These are phyloP conservation scores for Chrysolina americana DNA, from an alignment of 2,888 invertebrate genomes.

Conservation along the genomic window DNA sequence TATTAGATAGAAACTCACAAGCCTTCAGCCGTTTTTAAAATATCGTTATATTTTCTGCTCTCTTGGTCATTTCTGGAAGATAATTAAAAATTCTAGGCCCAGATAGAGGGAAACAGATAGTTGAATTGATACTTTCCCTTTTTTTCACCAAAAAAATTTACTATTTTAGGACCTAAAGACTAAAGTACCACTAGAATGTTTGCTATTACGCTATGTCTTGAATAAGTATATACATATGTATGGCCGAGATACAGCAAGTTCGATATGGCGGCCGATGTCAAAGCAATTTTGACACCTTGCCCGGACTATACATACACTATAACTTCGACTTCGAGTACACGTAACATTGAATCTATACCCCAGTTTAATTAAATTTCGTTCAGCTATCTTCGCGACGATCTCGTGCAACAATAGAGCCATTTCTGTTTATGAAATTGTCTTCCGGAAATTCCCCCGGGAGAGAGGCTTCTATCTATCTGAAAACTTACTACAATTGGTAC, in stretches of 20 bases:
- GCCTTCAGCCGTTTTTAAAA: too few species aligned
- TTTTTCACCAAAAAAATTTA: too few species aligned
- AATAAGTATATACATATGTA: neutral
- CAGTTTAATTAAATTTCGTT: conserved; percentile 29
- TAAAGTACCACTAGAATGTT: too few species aligned
- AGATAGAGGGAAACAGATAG: too few species aligned
- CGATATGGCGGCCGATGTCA: neutral
- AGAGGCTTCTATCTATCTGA: conserved; percentile 26
- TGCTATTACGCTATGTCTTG: too few species aligned
- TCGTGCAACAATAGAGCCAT: conserved; percentile 24
- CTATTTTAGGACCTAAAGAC: too few species aligned
- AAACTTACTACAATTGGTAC: conserved; percentile 17
- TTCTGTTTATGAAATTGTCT: conserved; percentile 34
- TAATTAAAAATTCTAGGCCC: too few species aligned
- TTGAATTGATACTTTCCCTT: too few species aligned
- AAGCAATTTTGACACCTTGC: neutral
- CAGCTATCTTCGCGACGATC: conserved; percentile 13
- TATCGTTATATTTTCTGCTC: too few species aligned
- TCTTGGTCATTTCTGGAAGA: too few species aligned
- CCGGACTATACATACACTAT: neutral
- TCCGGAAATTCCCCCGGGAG: neutral
- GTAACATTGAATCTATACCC: conserved; percentile 19
- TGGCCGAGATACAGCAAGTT: neutral
- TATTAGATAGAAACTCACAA: too few species aligned
- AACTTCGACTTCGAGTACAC: neutral